Evolutionary conservation across 2,888 invertebrate species (phyloP), one percentile per base, ranked within the genome.

Genomic region (Netelia melanura): DNA sequence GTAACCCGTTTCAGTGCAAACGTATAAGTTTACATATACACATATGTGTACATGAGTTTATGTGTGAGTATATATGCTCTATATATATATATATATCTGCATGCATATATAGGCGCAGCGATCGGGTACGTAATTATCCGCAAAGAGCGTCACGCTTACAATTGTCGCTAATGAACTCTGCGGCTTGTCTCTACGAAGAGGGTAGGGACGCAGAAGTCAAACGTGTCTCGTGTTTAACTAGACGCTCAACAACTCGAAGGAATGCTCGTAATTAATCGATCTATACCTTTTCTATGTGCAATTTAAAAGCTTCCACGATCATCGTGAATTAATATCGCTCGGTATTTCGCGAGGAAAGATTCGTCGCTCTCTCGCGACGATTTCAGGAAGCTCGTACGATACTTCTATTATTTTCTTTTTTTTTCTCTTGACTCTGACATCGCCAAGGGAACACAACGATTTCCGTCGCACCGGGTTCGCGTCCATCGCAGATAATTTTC

Each of bases 81-180:
- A 58, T 11, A 43, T 44, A 67, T 52, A 23, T 17, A 11, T 58
- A 61, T 61, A 58, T 17, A 67, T 30, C 30, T 30, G 3, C 30
- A 3, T 30, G 3, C 30, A 30, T 25, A 17, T 56, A 67, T 58
- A 56, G 61, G 48, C 38, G 61, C 70, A 80, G 64, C 82, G 74
- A 67, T 72, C 77, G 64, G 75, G 75, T 58, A 89, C 84, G 89
- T 90, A 90, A 91, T 91, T 89, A 87, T 85, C 88, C 79, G 88
- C 84, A 87, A 89, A 90, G 87, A 88, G 86, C 87, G 84, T 85
- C 82, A 72, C 81, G 89, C 87, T 87, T 88, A 88, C 89, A 90
- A 91, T 90, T 90, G 90, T 86, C 89, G 86, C 89, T 89, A 89
- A 90, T 88, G 90, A 89, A 89, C 89, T 87, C 82, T 80, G 78